Percentiles rank a stretch among this genome's conserved stretches.
Evolutionary conservation across 2,888 invertebrate genomes (phyloP).

Genomic region (Rutpela maculata): DNA sequence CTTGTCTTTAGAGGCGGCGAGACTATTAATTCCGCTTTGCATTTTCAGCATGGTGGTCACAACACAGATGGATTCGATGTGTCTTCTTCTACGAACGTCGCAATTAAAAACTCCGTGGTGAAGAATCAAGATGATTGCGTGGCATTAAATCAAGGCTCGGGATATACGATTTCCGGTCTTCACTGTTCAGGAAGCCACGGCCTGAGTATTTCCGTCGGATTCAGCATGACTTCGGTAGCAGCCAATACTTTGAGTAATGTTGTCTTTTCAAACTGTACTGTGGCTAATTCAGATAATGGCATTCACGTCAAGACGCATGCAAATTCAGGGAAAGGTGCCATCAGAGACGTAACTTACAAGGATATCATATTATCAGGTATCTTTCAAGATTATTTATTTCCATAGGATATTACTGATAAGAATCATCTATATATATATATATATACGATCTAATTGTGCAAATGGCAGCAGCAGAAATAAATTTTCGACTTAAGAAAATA

Average conservation of each 20-base stretch:
- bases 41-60: slow-evolving; percentile 27
- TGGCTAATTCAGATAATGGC: slow-evolving; percentile 54
- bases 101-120: slow-evolving; percentile 51
- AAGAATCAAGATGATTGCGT: slow-evolving; percentile 60
- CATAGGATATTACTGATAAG: too few species aligned
- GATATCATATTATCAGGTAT: slow-evolving; percentile 52
- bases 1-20: too few species aligned
- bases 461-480: too few species aligned
- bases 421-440: too few species aligned
- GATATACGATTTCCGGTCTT: slow-evolving; percentile 47
- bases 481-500: too few species aligned
- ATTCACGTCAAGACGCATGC: slow-evolving; percentile 58
- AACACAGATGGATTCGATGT: slow-evolving; percentile 59
- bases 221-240: slow-evolving; percentile 43
- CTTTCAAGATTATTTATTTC: too few species aligned
- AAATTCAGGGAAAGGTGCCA: slow-evolving; percentile 50
- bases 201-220: slow-evolving; percentile 57
- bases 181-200: slow-evolving; percentile 57
- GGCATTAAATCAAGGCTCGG: slow-evolving; percentile 55
- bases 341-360: slow-evolving; percentile 52
- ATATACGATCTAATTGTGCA: too few species aligned
- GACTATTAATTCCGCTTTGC: too few species aligned
- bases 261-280: slow-evolving; percentile 49
- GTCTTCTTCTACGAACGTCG: slow-evolving; percentile 48
- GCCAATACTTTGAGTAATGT: slow-evolving; percentile 51